Evolutionary conservation across 2,888 invertebrate genomes (phyloP).

Genomic region (Malacosoma neustria): DNA sequence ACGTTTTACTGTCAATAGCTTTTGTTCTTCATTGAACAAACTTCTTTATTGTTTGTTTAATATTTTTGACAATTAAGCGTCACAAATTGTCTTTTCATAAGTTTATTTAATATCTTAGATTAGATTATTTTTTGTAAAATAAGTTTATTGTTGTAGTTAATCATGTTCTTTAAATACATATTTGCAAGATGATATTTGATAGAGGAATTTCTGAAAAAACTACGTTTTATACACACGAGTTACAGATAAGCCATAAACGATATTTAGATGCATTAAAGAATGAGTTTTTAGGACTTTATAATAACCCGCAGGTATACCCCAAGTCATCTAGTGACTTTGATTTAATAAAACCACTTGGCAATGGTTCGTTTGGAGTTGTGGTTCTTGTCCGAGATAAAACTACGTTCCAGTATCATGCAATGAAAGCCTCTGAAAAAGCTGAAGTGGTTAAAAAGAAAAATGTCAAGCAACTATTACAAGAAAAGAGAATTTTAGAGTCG

Average conservation of each 20-base stretch:
- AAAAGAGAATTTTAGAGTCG: slow-evolving; percentile 89
- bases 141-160: too few species aligned
- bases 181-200: slow-evolving; percentile 31
- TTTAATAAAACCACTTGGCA: slow-evolving; percentile 82
- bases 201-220: slow-evolving; percentile 18
- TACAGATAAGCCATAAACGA: slow-evolving; percentile 32
- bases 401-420: slow-evolving; percentile 80
- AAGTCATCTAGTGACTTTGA: slow-evolving; percentile 78
- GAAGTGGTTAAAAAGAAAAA: slow-evolving; percentile 88
- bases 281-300: slow-evolving; percentile 31
- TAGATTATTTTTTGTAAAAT: too few species aligned
- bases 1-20: too few species aligned
- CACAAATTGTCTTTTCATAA: too few species aligned
- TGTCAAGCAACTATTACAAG: slow-evolving; percentile 86
- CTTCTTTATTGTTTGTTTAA: too few species aligned
- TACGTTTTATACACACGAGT: slow-evolving; percentile 24
- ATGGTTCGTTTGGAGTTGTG: slow-evolving; percentile 91
- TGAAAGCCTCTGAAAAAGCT: slow-evolving; percentile 90
- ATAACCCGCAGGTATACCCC: slow-evolving; percentile 15
- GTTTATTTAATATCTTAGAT: too few species aligned
- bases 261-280: slow-evolving; percentile 41
- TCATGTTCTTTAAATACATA: too few species aligned
- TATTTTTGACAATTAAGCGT: too few species aligned
- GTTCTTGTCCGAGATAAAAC: slow-evolving; percentile 79
- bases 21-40: too few species aligned